phyloP scores from a whole-genome alignment of 2,113 vertebrate species.

The Plecturocebus donacophilus region DNA sequence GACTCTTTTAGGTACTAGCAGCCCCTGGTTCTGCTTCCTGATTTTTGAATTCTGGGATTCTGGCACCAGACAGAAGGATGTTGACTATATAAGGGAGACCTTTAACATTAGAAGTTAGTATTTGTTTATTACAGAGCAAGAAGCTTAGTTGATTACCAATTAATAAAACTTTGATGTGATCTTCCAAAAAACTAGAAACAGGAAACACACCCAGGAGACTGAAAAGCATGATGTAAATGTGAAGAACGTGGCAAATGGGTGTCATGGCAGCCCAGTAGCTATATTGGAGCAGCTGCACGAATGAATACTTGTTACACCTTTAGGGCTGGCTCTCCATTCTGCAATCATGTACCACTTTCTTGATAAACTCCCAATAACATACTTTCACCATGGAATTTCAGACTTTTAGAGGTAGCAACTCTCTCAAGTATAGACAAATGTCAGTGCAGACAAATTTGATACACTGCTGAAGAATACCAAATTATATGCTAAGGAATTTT shows the following conservation, averaged over 20 bases:
- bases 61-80: neutral
- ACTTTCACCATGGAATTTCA: neutral
- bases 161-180: slow-evolving; percentile 19
- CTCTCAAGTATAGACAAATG: neutral
- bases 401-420: neutral
- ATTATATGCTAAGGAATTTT: neutral
- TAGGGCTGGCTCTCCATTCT: neutral
- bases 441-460: neutral
- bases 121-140: neutral
- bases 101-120: neutral
- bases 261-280: neutral
- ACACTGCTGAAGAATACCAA: neutral
- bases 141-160: slow-evolving; percentile 25
- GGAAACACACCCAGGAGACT: neutral
- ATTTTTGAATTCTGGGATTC: neutral
- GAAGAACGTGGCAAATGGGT: neutral
- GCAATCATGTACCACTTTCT: neutral
- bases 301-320: neutral
- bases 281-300: fast-evolving
- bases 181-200: neutral
- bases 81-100: neutral
- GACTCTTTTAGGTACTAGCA: neutral
- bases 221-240: neutral
- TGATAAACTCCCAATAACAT: neutral
- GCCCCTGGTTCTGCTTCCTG: neutral